Evolutionary conservation across 2,888 invertebrate genomes (phyloP), one percentile per base, ranked within the genome.

Genomic region (Ophion ellenae): DNA sequence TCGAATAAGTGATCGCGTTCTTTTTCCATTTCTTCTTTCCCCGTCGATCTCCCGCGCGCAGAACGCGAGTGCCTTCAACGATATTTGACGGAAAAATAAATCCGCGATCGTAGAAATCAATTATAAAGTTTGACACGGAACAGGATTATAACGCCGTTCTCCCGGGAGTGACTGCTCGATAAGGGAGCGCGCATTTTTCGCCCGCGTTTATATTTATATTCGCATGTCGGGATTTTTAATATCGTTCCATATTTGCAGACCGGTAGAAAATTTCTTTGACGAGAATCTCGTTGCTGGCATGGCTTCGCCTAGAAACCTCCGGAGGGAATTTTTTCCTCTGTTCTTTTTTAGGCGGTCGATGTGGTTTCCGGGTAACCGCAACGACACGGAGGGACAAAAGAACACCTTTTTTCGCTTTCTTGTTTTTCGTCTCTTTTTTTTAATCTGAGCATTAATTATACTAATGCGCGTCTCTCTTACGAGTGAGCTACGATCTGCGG

Each of bases 401-500:
- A 84, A 17, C 47, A 40, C 40, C 61, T 74, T 59, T 61, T 73
- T n/a, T 57, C 20, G 20, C 17, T 9, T 10, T 14, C 36, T 74
- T 32, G n/a, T 28, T 75, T 47, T 83, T 73, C 81, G 67, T 80
- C 40, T 45, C 17, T 36, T 67, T 83, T 71, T 71, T 32, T 71
- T 69, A 47, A 71, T 73, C 81, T 73, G 74, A 11, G 81, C 78
- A 86, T 86, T 86, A 87, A 87, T 87, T 86, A 87, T 81, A 83
- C 87, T 87, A 87, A 87, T 87, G 87, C 9, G 40, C 80, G 71
- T 71, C 57, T 76, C 70, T 76, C 76, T 63, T 70, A 61, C 76
- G 32, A 24, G 32, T 61, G 71, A 64, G 57, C 20, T 69, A 57
- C 67, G n/a, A 61, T 45, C 11, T n/a, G 24, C 45, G 0, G 36